Percentiles rank a stretch among this genome's conserved stretches.
phyloP scores from a whole-genome alignment of 2,888 invertebrate species.

The Epirrhoe tristata region DNA sequence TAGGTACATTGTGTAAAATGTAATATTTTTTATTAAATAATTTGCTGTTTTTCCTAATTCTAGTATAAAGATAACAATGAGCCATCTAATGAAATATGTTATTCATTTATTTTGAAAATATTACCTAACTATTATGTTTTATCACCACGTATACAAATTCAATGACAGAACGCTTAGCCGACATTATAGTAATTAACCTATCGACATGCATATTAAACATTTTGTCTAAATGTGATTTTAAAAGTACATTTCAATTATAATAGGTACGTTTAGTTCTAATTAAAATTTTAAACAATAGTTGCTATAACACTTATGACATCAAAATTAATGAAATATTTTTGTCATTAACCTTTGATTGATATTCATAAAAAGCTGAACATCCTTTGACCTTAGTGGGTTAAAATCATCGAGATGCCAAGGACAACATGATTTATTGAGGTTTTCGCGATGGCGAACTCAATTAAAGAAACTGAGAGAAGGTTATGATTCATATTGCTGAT shows the following conservation, averaged over 20 bases:
- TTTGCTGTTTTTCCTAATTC: too few species aligned
- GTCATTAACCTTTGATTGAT: conserved; percentile 27
- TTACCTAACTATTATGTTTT: conserved; percentile 1
- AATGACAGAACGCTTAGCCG: conserved; percentile 10
- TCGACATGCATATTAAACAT: conserved; percentile 1
- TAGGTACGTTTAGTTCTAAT: conserved; percentile 29
- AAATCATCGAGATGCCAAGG: conserved; percentile 26
- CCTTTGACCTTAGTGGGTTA: conserved; percentile 33
- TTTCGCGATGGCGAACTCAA: conserved; percentile 15
- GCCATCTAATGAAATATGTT: neutral
- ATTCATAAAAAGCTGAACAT: conserved; percentile 28
- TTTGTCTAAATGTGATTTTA: conserved; percentile 20
- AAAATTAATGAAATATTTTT: neutral
- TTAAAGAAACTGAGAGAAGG: conserved; percentile 4
- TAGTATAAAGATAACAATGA: neutral
- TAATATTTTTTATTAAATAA: too few species aligned
- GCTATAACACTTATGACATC: neutral
- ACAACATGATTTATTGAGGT: conserved; percentile 21
- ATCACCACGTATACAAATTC: conserved; percentile 5
- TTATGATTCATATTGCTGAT: conserved; percentile 4
- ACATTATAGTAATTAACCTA: neutral
- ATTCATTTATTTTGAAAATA: neutral
- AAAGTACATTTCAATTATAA: conserved; percentile 47
- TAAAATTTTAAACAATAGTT: conserved; percentile 50
- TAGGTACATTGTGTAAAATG: too few species aligned